Conservation (phyloP, 2,888 invertebrate species). For the Temnothorax rugatulus region DNA sequence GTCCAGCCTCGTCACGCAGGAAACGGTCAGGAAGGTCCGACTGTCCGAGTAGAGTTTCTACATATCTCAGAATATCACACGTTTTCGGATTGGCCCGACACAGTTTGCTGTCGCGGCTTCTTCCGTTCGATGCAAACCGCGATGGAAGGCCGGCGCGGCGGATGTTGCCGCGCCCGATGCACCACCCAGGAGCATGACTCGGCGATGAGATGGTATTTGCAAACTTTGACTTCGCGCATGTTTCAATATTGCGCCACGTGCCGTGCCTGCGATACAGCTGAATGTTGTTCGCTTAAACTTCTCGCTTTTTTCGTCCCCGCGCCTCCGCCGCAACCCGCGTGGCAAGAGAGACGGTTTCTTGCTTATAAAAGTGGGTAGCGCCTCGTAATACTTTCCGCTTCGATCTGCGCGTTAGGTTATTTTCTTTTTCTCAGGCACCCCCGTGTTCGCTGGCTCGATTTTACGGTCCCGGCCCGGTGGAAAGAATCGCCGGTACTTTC, state of each 20-base stretch:
- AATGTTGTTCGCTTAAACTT: constrained; percentile 48
- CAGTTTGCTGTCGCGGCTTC: constrained; percentile 65
- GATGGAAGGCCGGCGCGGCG: constrained; percentile 45
- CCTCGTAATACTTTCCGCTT: constrained; percentile 48
- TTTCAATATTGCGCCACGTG: constrained; percentile 65
- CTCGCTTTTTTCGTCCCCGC: constrained; percentile 4
- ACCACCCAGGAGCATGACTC: constrained; percentile 28
- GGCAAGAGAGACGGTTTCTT: constrained; percentile 1
- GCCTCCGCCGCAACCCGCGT: neutral
- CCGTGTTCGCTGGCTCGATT: constrained; percentile 34
- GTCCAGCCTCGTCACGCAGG: neutral
- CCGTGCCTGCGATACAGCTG: constrained; percentile 34
- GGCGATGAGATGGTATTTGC: constrained; percentile 53
- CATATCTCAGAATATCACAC: constrained; percentile 67
- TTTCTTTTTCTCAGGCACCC: neutral
- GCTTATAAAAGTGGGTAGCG: constrained; percentile 41
- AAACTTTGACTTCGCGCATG: constrained; percentile 63
- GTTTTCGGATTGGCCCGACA: constrained; percentile 37
- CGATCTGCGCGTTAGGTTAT: constrained; percentile 17
- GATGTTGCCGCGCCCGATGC: constrained; percentile 43
- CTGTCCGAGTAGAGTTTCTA: constrained; percentile 70
- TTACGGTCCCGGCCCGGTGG: constrained; percentile 22
- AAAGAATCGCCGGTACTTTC: constrained; percentile 45
- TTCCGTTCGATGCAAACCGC: constrained; percentile 63
- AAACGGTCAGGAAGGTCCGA: constrained; percentile 25